These are phyloP conservation scores for Caranx ignobilis DNA, from an alignment of 2,113 vertebrate species.

Conservation along the genomic window DNA sequence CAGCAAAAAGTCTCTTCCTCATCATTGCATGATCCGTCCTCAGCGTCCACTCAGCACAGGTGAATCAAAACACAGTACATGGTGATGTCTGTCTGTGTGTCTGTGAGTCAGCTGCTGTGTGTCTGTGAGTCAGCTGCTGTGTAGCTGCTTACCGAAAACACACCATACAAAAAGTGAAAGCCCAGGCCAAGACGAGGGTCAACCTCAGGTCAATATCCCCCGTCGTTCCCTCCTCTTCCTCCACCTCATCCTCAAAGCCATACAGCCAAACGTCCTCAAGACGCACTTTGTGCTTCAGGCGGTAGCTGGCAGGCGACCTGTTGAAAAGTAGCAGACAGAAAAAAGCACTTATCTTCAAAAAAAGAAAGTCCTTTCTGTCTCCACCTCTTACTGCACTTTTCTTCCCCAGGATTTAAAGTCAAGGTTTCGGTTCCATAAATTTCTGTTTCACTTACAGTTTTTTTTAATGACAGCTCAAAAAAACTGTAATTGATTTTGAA, in stretches of 20 bases:
- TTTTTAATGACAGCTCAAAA: too few relatives aligned
- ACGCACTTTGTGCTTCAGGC: conserved; percentile 74
- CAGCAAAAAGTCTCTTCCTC: too few relatives aligned
- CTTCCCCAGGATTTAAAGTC: background rate
- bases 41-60: background rate
- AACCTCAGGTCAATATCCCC: conserved; percentile 56
- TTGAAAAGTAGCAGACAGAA: background rate
- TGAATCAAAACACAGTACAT: background rate
- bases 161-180: conserved; percentile 69
- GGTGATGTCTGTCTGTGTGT: background rate
- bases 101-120: background rate
- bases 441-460: background rate
- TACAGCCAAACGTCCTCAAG: conserved; percentile 71
- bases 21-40: background rate
- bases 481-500: background rate
- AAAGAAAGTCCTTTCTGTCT: background rate
- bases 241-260: conserved; percentile 60
- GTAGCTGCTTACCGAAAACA: conserved; percentile 74
- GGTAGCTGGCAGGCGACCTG: conserved; percentile 79
- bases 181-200: conserved; percentile 74
- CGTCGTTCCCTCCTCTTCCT: conserved; percentile 26
- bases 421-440: conserved; percentile 33
- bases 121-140: background rate
- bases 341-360: background rate
- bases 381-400: background rate